Evolutionary conservation across 2,113 vertebrate species (phyloP).

Genomic region (Nothocercus nigrocapillus): DNA sequence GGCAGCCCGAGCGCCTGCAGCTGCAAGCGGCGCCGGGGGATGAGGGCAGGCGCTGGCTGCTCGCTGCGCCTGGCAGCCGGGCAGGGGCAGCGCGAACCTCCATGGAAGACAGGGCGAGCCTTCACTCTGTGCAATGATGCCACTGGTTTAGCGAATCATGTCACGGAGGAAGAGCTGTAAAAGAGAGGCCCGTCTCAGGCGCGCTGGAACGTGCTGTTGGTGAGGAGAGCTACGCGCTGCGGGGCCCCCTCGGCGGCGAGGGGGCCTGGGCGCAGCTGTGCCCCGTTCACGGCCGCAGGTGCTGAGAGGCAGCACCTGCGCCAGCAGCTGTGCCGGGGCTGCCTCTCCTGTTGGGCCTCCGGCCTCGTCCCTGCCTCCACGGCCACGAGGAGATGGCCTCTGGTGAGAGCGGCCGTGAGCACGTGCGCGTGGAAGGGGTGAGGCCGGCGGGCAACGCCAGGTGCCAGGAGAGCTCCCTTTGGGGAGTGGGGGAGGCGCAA

Average conservation of each 20-base stretch:
- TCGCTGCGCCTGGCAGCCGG: background rate
- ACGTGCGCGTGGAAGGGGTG: background rate
- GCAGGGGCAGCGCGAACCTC: background rate
- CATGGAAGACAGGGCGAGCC: background rate
- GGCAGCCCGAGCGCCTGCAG: background rate
- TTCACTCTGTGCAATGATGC: background rate
- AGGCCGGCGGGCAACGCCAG: background rate
- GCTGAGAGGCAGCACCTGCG: accelerated
- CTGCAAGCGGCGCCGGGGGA: background rate
- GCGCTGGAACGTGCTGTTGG: accelerated
- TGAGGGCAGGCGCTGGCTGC: background rate
- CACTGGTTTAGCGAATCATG: no score
- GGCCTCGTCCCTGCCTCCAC: no score
- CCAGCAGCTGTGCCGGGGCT: background rate
- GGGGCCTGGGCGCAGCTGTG: background rate
- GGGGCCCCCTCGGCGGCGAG: background rate
- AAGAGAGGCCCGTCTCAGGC: background rate
- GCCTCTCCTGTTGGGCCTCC: accelerated
- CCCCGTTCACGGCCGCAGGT: background rate
- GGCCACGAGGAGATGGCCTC: background rate
- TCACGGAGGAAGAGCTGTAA: background rate
- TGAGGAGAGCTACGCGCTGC: background rate
- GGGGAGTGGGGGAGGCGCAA: accelerated
- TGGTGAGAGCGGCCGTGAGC: background rate
- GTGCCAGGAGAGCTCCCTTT: background rate